phyloP scores from a whole-genome alignment of 1,140 invertebrate species.

The Hypothenemus hampei region DNA sequence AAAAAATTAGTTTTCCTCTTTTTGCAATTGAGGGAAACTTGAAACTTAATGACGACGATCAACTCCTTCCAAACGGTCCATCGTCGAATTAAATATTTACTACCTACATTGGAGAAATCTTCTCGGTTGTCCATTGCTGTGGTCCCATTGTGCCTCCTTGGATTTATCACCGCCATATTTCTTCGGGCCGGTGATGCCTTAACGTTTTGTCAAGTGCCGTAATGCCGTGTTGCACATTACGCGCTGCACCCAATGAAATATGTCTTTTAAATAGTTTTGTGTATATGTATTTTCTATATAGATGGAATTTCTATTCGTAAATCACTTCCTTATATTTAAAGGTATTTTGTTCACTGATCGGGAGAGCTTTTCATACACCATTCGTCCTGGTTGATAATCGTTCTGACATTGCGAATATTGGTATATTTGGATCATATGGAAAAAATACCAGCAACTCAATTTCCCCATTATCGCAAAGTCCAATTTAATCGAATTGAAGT shows the following conservation, averaged over 20 bases:
- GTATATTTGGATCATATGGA: too few species aligned
- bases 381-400: too few species aligned
- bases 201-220: slow-evolving; percentile 23
- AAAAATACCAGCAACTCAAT: too few species aligned
- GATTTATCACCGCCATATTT: slow-evolving; percentile 23
- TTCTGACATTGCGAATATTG: too few species aligned
- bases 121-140: too few species aligned
- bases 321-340: too few species aligned
- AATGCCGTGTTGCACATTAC: slow-evolving; percentile 17
- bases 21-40: not conserved
- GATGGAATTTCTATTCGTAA: too few species aligned
- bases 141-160: slow-evolving; percentile 12
- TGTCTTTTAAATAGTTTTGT: slow-evolving; percentile 24
- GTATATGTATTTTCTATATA: too few species aligned
- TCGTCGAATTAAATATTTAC: not conserved
- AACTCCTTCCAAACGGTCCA: not conserved
- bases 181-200: slow-evolving; percentile 18
- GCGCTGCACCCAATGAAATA: slow-evolving; percentile 6
- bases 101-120: too few species aligned
- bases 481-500: not conserved
- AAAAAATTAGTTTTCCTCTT: not conserved
- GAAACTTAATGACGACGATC: not conserved
- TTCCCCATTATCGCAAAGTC: too few species aligned
- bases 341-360: too few species aligned
- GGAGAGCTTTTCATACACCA: too few species aligned